These are phyloP conservation scores for Drosophila longiperda DNA, from an alignment of 2,888 invertebrate species.

Conservation along the genomic window DNA sequence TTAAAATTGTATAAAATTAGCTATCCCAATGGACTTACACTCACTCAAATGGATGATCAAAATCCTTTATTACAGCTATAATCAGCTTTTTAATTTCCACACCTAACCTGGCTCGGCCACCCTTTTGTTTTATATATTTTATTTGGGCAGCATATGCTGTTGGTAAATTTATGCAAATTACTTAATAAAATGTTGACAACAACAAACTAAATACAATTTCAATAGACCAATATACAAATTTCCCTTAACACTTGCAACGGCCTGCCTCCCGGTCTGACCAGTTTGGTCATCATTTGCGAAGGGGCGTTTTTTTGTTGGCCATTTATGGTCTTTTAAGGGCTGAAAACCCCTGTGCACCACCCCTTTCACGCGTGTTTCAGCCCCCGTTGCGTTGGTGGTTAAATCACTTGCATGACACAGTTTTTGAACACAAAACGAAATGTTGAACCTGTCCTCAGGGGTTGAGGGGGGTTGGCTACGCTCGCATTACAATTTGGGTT, in stretches of 20 bases:
- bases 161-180: slow-evolving; percentile 74
- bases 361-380: slow-evolving; percentile 42
- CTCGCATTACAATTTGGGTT: slow-evolving; percentile 40
- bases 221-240: slow-evolving; percentile 65
- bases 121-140: slow-evolving; percentile 3
- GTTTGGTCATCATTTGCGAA: slow-evolving; percentile 30
- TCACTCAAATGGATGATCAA: slow-evolving; percentile 3
- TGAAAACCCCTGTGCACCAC: slow-evolving; percentile 31
- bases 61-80: slow-evolving; percentile 34
- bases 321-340: slow-evolving; percentile 68
- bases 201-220: slow-evolving; percentile 74
- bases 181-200: slow-evolving; percentile 78
- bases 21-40: neutral
- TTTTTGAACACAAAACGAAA: slow-evolving; percentile 43
- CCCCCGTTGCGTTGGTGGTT: slow-evolving; percentile 49
- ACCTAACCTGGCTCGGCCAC: slow-evolving; percentile 15
- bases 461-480: slow-evolving; percentile 2
- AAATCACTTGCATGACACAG: slow-evolving; percentile 66
- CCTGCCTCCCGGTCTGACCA: slow-evolving; percentile 11
- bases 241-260: slow-evolving; percentile 8
- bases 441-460: slow-evolving; percentile 63
- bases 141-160: slow-evolving; percentile 43
- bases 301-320: slow-evolving; percentile 72
- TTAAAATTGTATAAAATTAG: neutral
- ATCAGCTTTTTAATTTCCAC: slow-evolving; percentile 48